Percentiles rank a stretch among this genome's conserved stretches.
phyloP scores from a whole-genome alignment of 2,797 vertebrate genomes.

The Hydrophis major region DNA sequence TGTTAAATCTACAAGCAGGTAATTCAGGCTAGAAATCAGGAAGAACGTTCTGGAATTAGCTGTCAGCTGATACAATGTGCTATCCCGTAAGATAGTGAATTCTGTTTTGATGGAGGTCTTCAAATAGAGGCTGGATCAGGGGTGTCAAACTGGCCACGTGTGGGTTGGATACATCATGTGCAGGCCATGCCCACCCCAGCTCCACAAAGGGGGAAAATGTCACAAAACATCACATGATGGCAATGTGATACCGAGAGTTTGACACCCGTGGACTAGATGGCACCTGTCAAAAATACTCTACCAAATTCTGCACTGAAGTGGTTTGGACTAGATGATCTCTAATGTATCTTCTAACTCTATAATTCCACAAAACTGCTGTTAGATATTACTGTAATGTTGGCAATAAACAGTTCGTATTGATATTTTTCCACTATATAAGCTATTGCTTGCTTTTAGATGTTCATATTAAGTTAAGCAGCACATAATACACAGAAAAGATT shows the following conservation, averaged over 20 bases:
- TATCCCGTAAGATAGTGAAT: neutral
- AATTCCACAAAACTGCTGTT: neutral
- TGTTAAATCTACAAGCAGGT: neutral
- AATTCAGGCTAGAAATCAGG: neutral
- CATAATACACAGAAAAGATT: neutral
- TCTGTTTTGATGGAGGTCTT: neutral
- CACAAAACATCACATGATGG: too few relatives aligned
- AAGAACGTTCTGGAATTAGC: neutral
- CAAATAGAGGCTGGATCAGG: neutral
- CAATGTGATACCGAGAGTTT: too few relatives aligned
- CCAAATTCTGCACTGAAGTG: neutral
- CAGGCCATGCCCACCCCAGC: too few relatives aligned
- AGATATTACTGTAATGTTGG: neutral
- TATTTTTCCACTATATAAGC: neutral
- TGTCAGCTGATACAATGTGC: neutral
- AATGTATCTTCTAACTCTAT: neutral
- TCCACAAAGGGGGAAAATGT: too few relatives aligned
- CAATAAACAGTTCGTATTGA: neutral
- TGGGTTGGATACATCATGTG: too few relatives aligned
- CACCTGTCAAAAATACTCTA: neutral
- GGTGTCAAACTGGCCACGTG: too few relatives aligned
- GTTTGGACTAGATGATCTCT: neutral
- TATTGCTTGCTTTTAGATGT: neutral
- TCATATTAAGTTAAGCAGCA: neutral
- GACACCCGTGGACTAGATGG: neutral